Conservation (phyloP, 2,797 vertebrate genomes). For the Microcaecilia unicolor region DNA sequence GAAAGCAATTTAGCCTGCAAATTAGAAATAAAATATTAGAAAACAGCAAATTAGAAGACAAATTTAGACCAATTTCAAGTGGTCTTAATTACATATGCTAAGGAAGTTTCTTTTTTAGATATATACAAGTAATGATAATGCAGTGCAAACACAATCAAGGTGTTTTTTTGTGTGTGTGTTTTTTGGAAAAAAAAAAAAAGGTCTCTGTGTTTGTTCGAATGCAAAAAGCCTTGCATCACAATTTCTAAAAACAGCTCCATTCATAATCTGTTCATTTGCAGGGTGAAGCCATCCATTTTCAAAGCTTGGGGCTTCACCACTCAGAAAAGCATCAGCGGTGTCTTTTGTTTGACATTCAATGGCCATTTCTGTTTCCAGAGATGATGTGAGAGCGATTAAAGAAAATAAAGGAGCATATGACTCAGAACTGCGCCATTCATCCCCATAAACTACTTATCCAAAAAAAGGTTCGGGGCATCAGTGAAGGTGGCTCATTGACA, state of each 20-base stretch:
- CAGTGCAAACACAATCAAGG: too few species aligned
- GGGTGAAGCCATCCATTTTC: not conserved
- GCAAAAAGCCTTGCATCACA: not conserved
- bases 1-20: slow-evolving; percentile 72
- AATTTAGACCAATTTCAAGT: slow-evolving; percentile 36
- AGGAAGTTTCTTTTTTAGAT: too few species aligned
- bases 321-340: not conserved
- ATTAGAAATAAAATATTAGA: slow-evolving; percentile 52
- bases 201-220: not conserved
- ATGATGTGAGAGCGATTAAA: slow-evolving; percentile 9
- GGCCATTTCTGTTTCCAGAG: slow-evolving; percentile 25
- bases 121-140: too few species aligned
- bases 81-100: not conserved
- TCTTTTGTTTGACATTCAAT: slow-evolving; percentile 32
- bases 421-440: not conserved
- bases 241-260: slow-evolving; percentile 3
- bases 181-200: not conserved
- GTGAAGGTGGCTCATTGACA: not conserved
- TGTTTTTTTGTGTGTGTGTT: too few species aligned
- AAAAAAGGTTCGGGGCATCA: not conserved
- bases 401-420: slow-evolving; percentile 2
- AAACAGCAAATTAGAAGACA: slow-evolving; percentile 24
- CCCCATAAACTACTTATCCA: not conserved
- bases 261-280: too few species aligned
- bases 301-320: slow-evolving; percentile 9